Evolutionary conservation across 1,140 invertebrate genomes (phyloP).

Genomic region (Popillia japonica): DNA sequence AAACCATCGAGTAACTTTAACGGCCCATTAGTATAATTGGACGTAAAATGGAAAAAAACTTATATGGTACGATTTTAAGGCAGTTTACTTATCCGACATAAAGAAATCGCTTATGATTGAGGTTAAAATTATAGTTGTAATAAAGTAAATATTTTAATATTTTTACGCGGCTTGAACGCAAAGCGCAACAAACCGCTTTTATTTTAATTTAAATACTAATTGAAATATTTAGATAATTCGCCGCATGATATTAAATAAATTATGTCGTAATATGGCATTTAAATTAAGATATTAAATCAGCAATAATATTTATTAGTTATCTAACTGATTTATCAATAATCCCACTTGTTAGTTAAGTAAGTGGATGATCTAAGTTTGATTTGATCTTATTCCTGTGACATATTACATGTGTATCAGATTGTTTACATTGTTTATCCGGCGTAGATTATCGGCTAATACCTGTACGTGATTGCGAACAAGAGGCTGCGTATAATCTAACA

Average conservation of each 20-base stretch:
- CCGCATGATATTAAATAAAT: neutral
- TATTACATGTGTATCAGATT: neutral
- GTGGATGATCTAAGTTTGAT: neutral
- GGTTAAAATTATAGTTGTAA: neutral
- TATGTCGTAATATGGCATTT: neutral
- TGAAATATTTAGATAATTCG: neutral
- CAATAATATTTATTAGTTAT: neutral
- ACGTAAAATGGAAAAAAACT: neutral
- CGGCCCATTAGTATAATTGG: neutral
- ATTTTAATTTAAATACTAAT: neutral
- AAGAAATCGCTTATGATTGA: neutral
- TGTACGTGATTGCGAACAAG: no score
- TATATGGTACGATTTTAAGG: neutral
- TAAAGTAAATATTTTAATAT: neutral
- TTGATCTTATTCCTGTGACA: neutral
- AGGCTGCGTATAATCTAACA: no score
- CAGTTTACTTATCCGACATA: neutral
- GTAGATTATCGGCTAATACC: neutral
- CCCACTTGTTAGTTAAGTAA: neutral
- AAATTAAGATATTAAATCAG: neutral
- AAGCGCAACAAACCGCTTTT: neutral
- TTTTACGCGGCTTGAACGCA: neutral
- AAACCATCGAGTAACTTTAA: neutral
- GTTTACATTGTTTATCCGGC: neutral
- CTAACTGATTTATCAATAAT: neutral